Base-by-base conservation (phyloP, 1,140 invertebrate species). In the Drosophila melanica region DNA sequence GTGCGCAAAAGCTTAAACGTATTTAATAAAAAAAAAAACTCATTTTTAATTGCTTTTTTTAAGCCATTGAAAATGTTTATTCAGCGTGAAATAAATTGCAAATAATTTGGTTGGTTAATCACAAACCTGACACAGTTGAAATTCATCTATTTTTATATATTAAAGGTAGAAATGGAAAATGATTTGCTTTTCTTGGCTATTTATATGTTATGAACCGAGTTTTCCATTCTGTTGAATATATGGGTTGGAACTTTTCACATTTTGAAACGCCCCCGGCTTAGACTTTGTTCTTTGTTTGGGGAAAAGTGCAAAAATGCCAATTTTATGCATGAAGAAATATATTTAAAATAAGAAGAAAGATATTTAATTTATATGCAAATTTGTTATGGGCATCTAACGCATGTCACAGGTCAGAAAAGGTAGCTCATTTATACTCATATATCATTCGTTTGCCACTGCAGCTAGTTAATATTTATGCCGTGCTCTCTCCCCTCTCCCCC, bases 331-430 rank as follows among this genome's bases (percentile, higher is more conserved):
- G 81, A 78, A 60, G 65, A 86, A 81, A 86, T 86, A 86, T 79
- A 81, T 81, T n/a, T n/a, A 70, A 81, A 78, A 87, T 78, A 86
- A 65, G 75, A 76, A 79, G 67, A 82, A 42, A 85, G 77, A 87
- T 82, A 82, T 87, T 87, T 87, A 76, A 81, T 87, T 86, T 81
- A 87, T 74, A 87, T 87, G 82, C 87, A 81, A 87, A 87, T 87
- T 78, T 79, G 53, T 76, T 76, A 35, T 71, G 33, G 33, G 33
- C 54, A 54, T 53, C 30, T 44, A 30, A 58, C 20, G n/a, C n/a
- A 64, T 70, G 33, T 48, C 51, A 64, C 50, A 50, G 42, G 20
- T 64, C 48, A 64, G 35, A 23, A 33, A 14, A 42, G 27, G 39
- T 1, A 41, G 18, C 14, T 10, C 18, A 45, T 37, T 62, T 54